Conservation (phyloP, 1,140 invertebrate genomes). For the Drosophila punjabiensis region DNA sequence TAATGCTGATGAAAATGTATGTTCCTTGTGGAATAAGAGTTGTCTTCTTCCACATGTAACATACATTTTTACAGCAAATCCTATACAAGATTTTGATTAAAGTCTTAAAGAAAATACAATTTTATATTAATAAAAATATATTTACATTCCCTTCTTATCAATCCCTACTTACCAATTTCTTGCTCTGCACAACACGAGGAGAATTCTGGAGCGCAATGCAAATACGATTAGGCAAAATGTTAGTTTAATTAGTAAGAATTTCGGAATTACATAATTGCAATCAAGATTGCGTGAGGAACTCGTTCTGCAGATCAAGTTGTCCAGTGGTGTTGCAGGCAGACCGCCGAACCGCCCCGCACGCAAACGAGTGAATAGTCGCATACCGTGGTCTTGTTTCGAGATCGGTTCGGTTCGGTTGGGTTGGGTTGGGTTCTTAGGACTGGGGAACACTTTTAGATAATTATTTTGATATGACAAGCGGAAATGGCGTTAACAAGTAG, state of each 20-base stretch:
- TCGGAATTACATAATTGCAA: constrained; percentile 81
- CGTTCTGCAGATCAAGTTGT: constrained; percentile 72
- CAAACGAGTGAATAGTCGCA: constrained; percentile 39
- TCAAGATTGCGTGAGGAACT: constrained; percentile 78
- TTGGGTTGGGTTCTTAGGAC: constrained; percentile 45
- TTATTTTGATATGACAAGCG: constrained; percentile 82
- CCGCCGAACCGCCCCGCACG: constrained; percentile 41
- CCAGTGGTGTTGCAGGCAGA: constrained; percentile 25
- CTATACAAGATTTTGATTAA: neutral
- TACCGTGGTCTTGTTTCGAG: constrained; percentile 37
- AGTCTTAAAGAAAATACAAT: neutral
- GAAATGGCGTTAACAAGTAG: constrained; percentile 80
- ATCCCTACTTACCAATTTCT: neutral
- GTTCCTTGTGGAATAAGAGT: too few relatives aligned
- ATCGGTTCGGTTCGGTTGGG: constrained; percentile 11
- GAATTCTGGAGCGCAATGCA: constrained; percentile 40
- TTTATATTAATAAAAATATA: neutral
- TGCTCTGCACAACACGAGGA: neutral
- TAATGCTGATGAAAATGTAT: too few relatives aligned
- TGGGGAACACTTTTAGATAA: constrained; percentile 73
- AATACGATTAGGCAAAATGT: constrained; percentile 77
- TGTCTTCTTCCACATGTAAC: too few relatives aligned
- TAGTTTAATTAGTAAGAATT: constrained; percentile 78
- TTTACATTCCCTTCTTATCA: neutral
- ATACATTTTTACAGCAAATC: neutral